Evolutionary conservation across 2,797 vertebrate species (phyloP).

Genomic region (Chloroceryle amazona): DNA sequence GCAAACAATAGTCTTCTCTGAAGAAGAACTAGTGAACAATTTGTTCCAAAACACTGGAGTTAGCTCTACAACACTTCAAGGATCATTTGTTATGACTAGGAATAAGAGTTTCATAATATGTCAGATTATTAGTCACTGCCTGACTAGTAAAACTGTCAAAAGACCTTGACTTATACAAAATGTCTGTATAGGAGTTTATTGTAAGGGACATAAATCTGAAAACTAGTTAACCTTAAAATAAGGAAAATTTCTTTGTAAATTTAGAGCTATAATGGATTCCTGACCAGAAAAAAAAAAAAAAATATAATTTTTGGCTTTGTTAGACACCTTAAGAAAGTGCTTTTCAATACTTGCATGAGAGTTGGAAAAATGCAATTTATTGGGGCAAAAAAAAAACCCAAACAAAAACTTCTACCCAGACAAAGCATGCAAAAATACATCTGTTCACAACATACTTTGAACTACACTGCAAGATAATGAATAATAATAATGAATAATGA

Average conservation of each 20-base stretch:
- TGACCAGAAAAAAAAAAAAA: neutral
- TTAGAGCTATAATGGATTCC: neutral
- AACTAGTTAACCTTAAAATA: neutral
- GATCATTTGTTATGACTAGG: neutral
- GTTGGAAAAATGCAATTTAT: neutral
- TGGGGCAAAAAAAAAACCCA: neutral
- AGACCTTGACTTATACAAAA: neutral
- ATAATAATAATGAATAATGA: neutral
- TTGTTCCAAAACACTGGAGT: neutral
- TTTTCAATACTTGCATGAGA: neutral
- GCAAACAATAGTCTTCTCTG: neutral
- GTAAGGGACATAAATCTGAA: neutral
- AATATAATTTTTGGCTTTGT: neutral
- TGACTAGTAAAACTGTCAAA: neutral
- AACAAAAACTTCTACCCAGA: neutral
- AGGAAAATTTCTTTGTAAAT: neutral
- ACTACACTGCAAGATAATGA: neutral
- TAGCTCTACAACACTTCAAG: neutral
- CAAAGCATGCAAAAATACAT: neutral
- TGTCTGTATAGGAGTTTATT: neutral
- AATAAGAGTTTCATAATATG: neutral
- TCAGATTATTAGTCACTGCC: neutral
- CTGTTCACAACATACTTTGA: neutral
- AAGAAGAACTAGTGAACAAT: neutral
- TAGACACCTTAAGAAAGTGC: neutral